Evolutionary conservation across 1,140 invertebrate species (phyloP).

Genomic region (Akabosia matsudoensis): DNA sequence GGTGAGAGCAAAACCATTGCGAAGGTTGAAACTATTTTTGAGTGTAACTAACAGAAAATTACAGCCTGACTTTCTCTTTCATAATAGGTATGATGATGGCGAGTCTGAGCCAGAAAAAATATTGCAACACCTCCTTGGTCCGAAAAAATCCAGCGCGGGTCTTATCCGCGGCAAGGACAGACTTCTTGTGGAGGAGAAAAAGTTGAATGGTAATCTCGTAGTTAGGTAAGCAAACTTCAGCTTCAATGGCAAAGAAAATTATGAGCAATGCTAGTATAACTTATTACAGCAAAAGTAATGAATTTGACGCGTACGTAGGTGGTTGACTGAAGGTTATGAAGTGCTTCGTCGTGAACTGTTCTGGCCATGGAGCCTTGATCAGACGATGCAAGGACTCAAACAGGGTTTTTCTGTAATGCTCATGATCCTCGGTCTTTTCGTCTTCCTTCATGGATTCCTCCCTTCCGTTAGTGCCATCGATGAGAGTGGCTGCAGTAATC

Average conservation of each 20-base stretch:
- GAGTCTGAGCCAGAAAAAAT: constrained; percentile 15
- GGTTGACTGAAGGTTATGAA: constrained; percentile 33
- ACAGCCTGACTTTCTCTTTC: neutral
- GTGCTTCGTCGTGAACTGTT: constrained; percentile 38
- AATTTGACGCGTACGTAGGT: constrained; percentile 10
- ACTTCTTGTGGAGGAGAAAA: neutral
- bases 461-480: constrained; percentile 37
- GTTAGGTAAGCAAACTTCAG: constrained; percentile 12
- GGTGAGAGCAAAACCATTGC: neutral
- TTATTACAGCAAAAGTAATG: neutral
- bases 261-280: too few relatives aligned
- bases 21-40: neutral
- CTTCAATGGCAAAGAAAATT: neutral
- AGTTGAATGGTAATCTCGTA: neutral
- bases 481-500: neutral
- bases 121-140: constrained; percentile 11
- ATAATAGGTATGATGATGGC: neutral
- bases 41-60: neutral
- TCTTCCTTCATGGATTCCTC: constrained; percentile 38
- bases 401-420: constrained; percentile 44
- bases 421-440: constrained; percentile 42
- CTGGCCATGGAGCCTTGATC: constrained; percentile 46
- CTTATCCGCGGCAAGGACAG: neutral
- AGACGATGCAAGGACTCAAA: constrained; percentile 43
- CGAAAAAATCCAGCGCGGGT: constrained; percentile 19